phyloP scores from a whole-genome alignment of 2,888 invertebrate genomes.

The Automeris io region DNA sequence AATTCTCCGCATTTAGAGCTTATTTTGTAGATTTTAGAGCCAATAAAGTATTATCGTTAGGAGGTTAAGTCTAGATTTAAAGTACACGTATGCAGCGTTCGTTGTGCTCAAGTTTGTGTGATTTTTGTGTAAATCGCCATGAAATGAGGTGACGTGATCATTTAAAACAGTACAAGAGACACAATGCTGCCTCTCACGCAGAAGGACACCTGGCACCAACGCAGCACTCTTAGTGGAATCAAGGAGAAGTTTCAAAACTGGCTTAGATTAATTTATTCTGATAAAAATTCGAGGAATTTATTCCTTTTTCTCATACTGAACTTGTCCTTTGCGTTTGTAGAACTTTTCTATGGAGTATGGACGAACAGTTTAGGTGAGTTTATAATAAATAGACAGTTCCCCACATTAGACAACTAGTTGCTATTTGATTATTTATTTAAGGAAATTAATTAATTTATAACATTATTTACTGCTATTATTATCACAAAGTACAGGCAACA shows the following conservation, averaged over 20 bases:
- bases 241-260: constrained; percentile 86
- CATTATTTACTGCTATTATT: too few relatives aligned
- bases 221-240: constrained; percentile 78
- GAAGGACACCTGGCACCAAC: constrained; percentile 79
- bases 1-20: neutral
- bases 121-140: constrained; percentile 43
- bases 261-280: constrained; percentile 92
- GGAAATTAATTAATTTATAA: too few relatives aligned
- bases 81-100: constrained; percentile 73
- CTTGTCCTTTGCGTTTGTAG: constrained; percentile 97
- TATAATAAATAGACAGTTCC: constrained; percentile 1
- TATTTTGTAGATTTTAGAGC: neutral
- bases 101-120: constrained; percentile 39
- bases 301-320: constrained; percentile 95
- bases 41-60: neutral
- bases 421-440: too few relatives aligned
- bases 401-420: too few relatives aligned
- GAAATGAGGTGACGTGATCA: constrained; percentile 56
- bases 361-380: constrained; percentile 88
- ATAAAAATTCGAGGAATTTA: constrained; percentile 94
- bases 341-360: constrained; percentile 94
- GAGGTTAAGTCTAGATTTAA: constrained; percentile 61
- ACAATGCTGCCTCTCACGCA: constrained; percentile 87
- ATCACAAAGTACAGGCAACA: too few relatives aligned
- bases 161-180: constrained; percentile 25